These are phyloP conservation scores for Numenius arquata DNA, from an alignment of 2,113 vertebrate species.

Conservation along the genomic window DNA sequence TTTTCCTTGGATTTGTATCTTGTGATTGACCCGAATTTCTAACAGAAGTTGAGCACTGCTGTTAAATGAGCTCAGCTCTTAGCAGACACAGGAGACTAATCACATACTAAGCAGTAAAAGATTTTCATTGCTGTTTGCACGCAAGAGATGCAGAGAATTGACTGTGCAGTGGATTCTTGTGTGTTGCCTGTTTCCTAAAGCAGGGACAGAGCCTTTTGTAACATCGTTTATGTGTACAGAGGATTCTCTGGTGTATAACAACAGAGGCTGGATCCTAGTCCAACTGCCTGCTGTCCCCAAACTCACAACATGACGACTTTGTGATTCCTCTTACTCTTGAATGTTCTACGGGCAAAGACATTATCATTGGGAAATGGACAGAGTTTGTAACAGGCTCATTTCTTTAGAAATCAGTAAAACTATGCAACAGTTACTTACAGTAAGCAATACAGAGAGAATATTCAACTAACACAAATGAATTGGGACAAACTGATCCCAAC, in stretches of 20 bases:
- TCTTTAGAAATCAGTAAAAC: neutral
- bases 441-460: neutral
- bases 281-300: neutral
- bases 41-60: neutral
- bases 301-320: neutral
- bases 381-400: fast-evolving
- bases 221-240: neutral
- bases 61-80: neutral
- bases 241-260: neutral
- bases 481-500: neutral
- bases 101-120: neutral
- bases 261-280: neutral
- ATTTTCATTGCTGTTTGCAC: neutral
- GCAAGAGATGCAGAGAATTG: neutral
- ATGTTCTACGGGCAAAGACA: neutral
- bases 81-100: neutral
- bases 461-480: neutral
- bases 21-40: neutral
- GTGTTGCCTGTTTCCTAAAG: neutral
- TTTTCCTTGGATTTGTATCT: neutral
- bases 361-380: neutral
- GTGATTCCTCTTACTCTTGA: neutral
- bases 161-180: neutral
- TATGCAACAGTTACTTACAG: neutral
- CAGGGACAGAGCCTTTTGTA: neutral